phyloP scores from a whole-genome alignment of 2,113 vertebrate species.

The Leiothrix lutea region DNA sequence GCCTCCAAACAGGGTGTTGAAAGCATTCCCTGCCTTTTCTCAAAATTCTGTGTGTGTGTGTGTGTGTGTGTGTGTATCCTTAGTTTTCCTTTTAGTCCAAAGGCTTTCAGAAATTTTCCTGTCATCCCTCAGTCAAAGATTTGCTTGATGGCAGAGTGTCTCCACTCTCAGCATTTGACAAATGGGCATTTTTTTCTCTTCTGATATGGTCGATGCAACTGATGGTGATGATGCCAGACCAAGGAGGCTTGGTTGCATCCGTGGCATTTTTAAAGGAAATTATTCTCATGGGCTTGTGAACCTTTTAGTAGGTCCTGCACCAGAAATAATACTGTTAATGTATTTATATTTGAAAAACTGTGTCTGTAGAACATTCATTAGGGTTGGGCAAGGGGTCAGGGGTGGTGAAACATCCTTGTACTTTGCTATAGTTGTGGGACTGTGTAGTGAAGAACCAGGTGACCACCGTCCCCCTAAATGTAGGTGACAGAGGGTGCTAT shows the following conservation, averaged over 20 bases:
- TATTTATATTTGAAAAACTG: background rate
- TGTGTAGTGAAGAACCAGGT: background rate
- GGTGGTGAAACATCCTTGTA: background rate
- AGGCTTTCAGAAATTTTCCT: background rate
- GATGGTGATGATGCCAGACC: background rate
- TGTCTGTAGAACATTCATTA: background rate
- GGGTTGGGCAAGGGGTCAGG: background rate
- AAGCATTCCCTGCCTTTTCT: background rate
- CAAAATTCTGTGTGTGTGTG: rapidly evolving
- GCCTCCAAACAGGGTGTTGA: background rate
- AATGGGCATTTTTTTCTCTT: background rate
- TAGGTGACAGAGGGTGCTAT: background rate
- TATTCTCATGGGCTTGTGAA: background rate
- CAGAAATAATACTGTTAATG: background rate
- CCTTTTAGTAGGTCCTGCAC: background rate
- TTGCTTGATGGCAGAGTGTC: background rate
- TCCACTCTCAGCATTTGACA: background rate
- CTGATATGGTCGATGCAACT: rapidly evolving
- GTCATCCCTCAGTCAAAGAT: background rate
- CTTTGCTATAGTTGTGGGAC: background rate
- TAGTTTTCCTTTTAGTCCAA: background rate
- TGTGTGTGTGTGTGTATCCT: rapidly evolving
- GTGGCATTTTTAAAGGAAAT: background rate
- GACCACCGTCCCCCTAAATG: rapidly evolving
- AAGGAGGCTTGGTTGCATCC: background rate